Conservation (phyloP, 2,888 invertebrate species). For the Hemistola chrysoprasaria region DNA sequence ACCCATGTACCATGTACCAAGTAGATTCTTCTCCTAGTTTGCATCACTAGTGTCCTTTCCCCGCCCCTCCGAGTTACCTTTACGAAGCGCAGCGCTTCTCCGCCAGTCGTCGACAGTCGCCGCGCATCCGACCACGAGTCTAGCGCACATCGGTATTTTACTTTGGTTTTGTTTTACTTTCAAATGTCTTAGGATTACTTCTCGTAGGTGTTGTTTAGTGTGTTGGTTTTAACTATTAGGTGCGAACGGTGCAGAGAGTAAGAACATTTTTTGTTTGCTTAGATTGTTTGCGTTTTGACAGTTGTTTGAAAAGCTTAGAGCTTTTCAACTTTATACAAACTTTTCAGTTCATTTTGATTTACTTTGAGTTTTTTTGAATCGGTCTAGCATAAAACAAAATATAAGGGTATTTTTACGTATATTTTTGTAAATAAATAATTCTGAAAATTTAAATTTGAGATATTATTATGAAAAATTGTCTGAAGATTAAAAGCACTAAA, state of each 20-base stretch:
- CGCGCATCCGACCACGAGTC: slow-evolving; percentile 23
- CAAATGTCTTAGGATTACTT: slow-evolving; percentile 2
- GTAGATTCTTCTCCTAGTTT: slow-evolving; percentile 13
- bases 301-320: too few relatives aligned
- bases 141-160: slow-evolving; percentile 8
- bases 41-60: slow-evolving; percentile 18
- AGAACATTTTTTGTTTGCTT: background rate
- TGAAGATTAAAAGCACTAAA: too few relatives aligned
- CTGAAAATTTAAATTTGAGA: too few relatives aligned
- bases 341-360: too few relatives aligned
- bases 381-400: too few relatives aligned
- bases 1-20: too few relatives aligned
- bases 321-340: too few relatives aligned
- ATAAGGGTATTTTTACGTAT: too few relatives aligned
- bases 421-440: too few relatives aligned
- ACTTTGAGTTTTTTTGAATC: too few relatives aligned
- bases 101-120: slow-evolving; percentile 28
- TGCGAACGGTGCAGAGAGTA: slow-evolving; percentile 6
- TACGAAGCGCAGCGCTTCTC: slow-evolving; percentile 22
- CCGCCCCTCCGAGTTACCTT: slow-evolving; percentile 31
- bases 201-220: background rate
- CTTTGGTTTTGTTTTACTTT: slow-evolving; percentile 15
- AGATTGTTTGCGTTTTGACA: too few relatives aligned
- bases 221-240: slow-evolving; percentile 2
- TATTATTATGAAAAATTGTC: too few relatives aligned